Base-by-base conservation (phyloP, 2,888 invertebrate species). In the Thalpophila matura region DNA sequence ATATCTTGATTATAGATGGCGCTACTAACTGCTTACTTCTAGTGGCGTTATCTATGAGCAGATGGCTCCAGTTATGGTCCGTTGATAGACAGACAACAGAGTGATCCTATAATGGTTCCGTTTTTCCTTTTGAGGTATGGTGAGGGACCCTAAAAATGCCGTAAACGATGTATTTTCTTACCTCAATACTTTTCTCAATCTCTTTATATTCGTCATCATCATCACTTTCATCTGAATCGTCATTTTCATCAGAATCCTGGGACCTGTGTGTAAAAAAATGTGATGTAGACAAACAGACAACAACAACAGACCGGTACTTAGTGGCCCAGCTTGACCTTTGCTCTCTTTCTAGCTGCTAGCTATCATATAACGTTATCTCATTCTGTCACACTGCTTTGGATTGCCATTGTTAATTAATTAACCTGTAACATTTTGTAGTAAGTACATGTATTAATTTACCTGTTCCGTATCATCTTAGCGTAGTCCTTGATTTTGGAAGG, bases 401-500 rank as follows among this genome's bases (percentile, higher is more conserved):
- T 2, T 7, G 9, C 2, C 12, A 26, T 54, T 10, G 6, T 4
- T 1, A 18, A 22, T 2, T 12, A 5, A 7, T 16, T 14, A 12
- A 26, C 18, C 7, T 26, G 12, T 20, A 2, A 57, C 6, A 7
- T 29, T 5, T n/a, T 27, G 6, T 16, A 24, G 9, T 4, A n/a
- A n/a, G 9, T 40, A 22, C 22, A n/a, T 22, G 1, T 2, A 16
- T 27, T 20, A 6, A 29, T 42, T 86, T 92, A 88, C 95, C 91
- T 88, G 70, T 92, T 90, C 31, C 95, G 93, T 14, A 96, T 90
- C 92, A 96, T 95, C 80, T 95, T 95, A 0, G 96, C 95, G 75
- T 96, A 96, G 78, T 95, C 95, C 81, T 95, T 96, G 7, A 95
- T 91, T 82, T 95, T 96, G 0, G 91, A 92, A 1, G 93, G 92